A percentile compares a stretch with the other conserved stretches of the same genome.
Conservation (phyloP, 2,113 vertebrate species). For the Urocolius indicus region DNA sequence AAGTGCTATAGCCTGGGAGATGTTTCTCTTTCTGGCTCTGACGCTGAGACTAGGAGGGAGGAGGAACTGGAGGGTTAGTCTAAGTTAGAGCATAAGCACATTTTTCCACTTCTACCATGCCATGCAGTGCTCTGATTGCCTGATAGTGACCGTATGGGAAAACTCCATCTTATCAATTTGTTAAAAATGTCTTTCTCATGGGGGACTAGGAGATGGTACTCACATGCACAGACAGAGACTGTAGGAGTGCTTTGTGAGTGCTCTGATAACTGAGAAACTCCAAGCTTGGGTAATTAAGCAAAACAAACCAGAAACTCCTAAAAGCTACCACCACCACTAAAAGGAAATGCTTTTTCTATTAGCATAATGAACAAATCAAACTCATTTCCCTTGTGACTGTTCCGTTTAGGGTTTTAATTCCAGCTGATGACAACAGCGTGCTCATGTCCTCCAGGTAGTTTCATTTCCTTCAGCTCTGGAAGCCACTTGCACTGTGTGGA, state of each 20-base stretch:
- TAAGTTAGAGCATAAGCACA: neutral
- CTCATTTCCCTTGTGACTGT: neutral
- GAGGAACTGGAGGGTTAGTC: neutral
- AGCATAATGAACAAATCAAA: neutral
- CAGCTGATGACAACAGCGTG: slow-evolving; percentile 26
- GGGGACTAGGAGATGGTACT: neutral
- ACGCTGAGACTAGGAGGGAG: neutral
- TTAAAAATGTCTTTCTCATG: neutral
- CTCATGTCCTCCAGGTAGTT: slow-evolving; percentile 31
- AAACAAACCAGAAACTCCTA: slow-evolving; percentile 31
- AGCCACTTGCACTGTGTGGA: neutral
- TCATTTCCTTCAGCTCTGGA: slow-evolving; percentile 44
- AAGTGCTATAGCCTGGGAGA: neutral
- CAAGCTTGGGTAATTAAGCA: neutral
- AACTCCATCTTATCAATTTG: slow-evolving; percentile 27
- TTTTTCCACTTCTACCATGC: neutral
- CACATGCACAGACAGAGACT: neutral
- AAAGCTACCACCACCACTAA: neutral
- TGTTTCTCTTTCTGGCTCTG: neutral
- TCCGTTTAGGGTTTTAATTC: neutral
- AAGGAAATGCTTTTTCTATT: slow-evolving; percentile 33
- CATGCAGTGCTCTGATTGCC: neutral
- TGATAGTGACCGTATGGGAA: neutral
- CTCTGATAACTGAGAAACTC: neutral
- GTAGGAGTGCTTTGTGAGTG: slow-evolving; percentile 18